Base-by-base conservation (phyloP, 2,797 vertebrate species). In the Dromococcyx pavoninus region DNA sequence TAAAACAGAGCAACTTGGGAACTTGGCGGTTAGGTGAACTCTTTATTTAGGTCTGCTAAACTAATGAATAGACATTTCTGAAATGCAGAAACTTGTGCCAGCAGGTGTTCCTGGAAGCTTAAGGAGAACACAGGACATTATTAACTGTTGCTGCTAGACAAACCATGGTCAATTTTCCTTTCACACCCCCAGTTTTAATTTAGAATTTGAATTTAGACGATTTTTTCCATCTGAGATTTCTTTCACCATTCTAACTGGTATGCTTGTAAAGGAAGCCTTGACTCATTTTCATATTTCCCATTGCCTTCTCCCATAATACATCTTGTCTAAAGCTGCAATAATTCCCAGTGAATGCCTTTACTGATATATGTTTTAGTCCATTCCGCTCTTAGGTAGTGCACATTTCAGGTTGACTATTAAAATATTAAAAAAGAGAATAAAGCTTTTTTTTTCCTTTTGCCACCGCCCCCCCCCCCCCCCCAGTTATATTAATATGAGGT, bases 231-330 rank as follows among this genome's bases (percentile, higher is more conserved):
- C 27, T 46, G 71, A 32, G 1, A 32, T 5, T 74, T 92, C 27
- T 89, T 61, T 69, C 44, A 69, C 39, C 13, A 13, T 62, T 65
- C 33, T 76, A 60, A 53, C 10, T 22, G 5, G 9, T 51, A n/a
- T 57, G 39, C 8, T 72, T 76, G 13, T 58, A 75, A 88, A 84
- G 60, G 71, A 70, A 76, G 6, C 13, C 32, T 32, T 35, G 67
- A 87, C 19, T 83, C 39, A n/a, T 88, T 94, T 93, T 27, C 19
- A 65, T 11, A 15, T 83, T 94, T 93, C 17, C 37, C 27, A 41
- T 57, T 74, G 19, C 35, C 75, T 93, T 91, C 48, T 85, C 43
- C 83, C 19, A 14, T 64, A 53, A 79, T n/a, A 17, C 23, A 25
- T 74, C 57, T 73, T 80, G 27, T 83, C 51, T 71, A 69, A 89